Percentiles rank a stretch among this genome's conserved stretches.
phyloP scores from a whole-genome alignment of 2,113 vertebrate genomes.

The Plecotus auritus region DNA sequence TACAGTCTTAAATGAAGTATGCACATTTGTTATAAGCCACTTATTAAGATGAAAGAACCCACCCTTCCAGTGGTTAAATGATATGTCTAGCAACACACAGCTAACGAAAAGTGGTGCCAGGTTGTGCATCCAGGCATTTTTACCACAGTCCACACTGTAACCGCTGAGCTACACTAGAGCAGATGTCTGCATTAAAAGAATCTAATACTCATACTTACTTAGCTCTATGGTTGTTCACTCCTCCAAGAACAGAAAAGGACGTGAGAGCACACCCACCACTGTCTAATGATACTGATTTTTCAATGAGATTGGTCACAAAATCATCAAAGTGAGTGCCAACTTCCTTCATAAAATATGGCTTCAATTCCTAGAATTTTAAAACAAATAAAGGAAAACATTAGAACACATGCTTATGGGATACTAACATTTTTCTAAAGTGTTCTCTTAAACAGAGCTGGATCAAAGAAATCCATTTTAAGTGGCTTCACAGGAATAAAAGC shows the following conservation, averaged over 20 bases:
- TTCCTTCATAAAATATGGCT: constrained; percentile 90
- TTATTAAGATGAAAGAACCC: not conserved
- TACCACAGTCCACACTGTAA: not conserved
- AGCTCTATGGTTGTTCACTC: constrained; percentile 85
- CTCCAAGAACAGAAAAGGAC: constrained; percentile 76
- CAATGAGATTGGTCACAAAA: constrained; percentile 91
- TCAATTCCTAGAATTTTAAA: constrained; percentile 84
- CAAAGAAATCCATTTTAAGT: not conserved
- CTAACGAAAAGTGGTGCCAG: not conserved
- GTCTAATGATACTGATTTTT: constrained; percentile 87
- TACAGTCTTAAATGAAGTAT: not conserved
- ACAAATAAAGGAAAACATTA: constrained; percentile 13
- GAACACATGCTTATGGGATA: not conserved
- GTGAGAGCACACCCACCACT: constrained; percentile 77
- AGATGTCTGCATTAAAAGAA: not conserved
- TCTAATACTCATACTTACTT: constrained; percentile 75
- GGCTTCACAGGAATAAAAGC: not conserved
- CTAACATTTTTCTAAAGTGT: not conserved
- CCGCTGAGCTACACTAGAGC: not conserved
- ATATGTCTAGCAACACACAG: not conserved
- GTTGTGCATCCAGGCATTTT: not conserved
- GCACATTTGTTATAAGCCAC: not conserved
- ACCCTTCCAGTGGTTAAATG: not conserved
- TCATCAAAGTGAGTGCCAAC: constrained; percentile 92
- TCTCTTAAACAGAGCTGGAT: not conserved